phyloP scores from a whole-genome alignment of 2,113 vertebrate genomes.

The Leiothrix lutea region DNA sequence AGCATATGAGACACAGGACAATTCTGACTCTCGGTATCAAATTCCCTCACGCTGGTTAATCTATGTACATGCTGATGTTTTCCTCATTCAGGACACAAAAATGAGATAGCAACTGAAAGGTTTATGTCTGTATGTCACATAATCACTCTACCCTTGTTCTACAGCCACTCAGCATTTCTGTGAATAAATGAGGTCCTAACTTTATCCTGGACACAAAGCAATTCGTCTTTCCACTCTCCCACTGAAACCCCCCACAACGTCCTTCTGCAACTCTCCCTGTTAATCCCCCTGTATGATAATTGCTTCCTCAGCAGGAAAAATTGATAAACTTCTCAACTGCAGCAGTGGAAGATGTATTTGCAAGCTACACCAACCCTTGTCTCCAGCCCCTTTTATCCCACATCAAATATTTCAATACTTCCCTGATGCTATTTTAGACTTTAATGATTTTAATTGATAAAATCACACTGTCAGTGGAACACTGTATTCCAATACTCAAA shows the following conservation, averaged over 20 bases:
- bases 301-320: neutral
- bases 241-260: accelerated
- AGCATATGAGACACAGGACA: neutral
- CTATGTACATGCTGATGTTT: neutral
- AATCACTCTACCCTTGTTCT: neutral
- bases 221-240: neutral
- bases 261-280: neutral
- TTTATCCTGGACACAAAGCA: neutral
- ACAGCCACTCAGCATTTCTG: neutral
- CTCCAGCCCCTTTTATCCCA: neutral
- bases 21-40: neutral
- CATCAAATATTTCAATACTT: neutral
- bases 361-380: neutral
- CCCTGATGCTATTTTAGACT: neutral
- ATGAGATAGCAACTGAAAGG: neutral
- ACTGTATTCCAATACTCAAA: neutral
- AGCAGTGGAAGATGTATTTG: neutral
- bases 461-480: neutral
- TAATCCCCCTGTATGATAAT: neutral
- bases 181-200: neutral
- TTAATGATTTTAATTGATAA: neutral
- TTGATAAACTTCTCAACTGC: neutral
- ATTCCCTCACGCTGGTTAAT: neutral
- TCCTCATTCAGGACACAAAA: neutral
- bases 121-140: neutral